Conservation (phyloP, 2,888 invertebrate genomes). For the Eupithecia pulchellata region DNA sequence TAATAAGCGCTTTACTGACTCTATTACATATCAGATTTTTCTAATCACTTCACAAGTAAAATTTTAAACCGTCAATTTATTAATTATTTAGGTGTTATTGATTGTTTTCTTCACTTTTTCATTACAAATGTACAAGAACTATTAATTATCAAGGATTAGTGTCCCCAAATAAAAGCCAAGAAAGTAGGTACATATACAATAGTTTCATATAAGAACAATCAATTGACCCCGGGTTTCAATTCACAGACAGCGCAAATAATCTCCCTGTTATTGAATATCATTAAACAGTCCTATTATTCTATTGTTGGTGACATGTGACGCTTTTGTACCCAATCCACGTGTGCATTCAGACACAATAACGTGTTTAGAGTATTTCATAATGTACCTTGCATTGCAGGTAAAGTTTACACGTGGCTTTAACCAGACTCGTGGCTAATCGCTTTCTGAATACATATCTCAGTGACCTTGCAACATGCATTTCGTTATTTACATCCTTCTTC, state of each 20-base stretch:
- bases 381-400: not conserved
- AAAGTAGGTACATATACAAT: not conserved
- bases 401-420: not conserved
- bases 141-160: not conserved
- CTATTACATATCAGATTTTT: too few relatives aligned
- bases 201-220: not conserved
- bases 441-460: not conserved
- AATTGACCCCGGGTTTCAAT: not conserved
- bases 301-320: slow-evolving; percentile 18
- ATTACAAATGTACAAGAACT: too few relatives aligned
- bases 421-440: slow-evolving; percentile 3
- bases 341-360: slow-evolving; percentile 19
- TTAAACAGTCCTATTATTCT: slow-evolving; percentile 4
- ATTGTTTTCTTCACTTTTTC: too few relatives aligned
- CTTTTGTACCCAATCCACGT: slow-evolving; percentile 33
- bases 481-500: not conserved
- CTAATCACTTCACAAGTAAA: too few relatives aligned
- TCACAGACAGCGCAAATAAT: not conserved
- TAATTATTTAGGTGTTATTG: too few relatives aligned
- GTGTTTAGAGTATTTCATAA: slow-evolving; percentile 28
- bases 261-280: not conserved
- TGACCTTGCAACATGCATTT: not conserved
- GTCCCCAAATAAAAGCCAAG: not conserved
- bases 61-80: too few relatives aligned
- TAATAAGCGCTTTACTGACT: not conserved